These are phyloP conservation scores for Diadumene lineata DNA, from an alignment of 92 coral and sea anemone genomes.

Conservation along the genomic window DNA sequence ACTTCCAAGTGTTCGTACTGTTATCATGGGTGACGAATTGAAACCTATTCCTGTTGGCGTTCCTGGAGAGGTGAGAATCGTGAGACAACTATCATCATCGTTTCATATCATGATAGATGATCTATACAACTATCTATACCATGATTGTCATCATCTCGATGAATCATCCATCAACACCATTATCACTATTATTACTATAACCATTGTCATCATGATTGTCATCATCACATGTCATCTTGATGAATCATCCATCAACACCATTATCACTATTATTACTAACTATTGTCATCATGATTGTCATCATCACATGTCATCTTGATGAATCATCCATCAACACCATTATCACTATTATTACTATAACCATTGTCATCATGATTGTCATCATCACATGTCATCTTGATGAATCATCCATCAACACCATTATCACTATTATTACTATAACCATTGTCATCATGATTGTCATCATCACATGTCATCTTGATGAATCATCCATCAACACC, in stretches of 20 bases:
- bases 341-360: not conserved
- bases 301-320: no score
- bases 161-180: not conserved
- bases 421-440: not conserved
- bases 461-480: not conserved
- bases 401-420: no score
- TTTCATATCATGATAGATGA: not conserved
- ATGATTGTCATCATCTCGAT: not conserved
- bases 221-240: no score
- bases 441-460: not conserved
- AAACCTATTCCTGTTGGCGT: conserved; percentile 82
- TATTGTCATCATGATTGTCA: not conserved
- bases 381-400: no score
- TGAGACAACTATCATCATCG: no score
- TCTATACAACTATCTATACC: not conserved
- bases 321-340: not conserved
- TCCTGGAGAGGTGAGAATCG: conserved; percentile 78
- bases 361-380: not conserved
- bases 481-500: not conserved
- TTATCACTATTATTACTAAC: not conserved
- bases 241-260: not conserved
- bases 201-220: not conserved
- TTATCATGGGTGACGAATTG: conserved; percentile 72
- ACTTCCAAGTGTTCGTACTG: conserved; percentile 67
- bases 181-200: not conserved